These are phyloP conservation scores for Pristionchus maxplancki DNA, from an alignment of 2,888 invertebrate genomes.

Conservation along the genomic window DNA sequence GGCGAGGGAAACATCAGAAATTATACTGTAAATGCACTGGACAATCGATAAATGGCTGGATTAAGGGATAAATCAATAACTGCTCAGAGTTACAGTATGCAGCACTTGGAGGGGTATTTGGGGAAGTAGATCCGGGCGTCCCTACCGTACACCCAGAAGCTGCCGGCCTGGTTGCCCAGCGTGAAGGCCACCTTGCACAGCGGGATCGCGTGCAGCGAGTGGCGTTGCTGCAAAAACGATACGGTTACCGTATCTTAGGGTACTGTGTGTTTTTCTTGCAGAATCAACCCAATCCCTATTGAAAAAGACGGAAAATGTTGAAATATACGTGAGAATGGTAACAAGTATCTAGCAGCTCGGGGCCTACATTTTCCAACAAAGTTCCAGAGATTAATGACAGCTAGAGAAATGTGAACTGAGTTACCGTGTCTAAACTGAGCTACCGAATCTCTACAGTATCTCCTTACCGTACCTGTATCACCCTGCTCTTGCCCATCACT, in stretches of 20 bases:
- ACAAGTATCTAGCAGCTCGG: no score
- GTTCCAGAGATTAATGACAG: no score
- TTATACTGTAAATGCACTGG: neutral
- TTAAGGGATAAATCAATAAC: neutral
- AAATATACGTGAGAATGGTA: no score
- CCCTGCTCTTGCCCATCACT: slow-evolving; percentile 72
- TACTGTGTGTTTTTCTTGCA: no score
- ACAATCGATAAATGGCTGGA: neutral
- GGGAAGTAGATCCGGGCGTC: slow-evolving; percentile 75
- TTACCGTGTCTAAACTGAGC: no score
- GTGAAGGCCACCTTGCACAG: slow-evolving; percentile 73
- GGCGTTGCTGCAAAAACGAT: slow-evolving; percentile 77
- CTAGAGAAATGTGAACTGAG: no score
- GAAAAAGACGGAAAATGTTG: no score
- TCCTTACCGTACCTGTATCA: slow-evolving; percentile 58
- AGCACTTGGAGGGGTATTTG: slow-evolving; percentile 76
- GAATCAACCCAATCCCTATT: no score
- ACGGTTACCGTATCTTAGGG: no score
- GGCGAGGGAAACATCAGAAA: neutral
- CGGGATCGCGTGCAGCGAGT: slow-evolving; percentile 72
- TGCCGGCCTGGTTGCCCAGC: slow-evolving; percentile 69
- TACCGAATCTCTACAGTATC: neutral
- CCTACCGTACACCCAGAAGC: slow-evolving; percentile 77
- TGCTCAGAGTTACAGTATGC: slow-evolving; percentile 57
- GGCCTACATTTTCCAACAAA: no score